Base-by-base conservation (phyloP, 2,797 vertebrate species). In the Rallus crepitans region DNA sequence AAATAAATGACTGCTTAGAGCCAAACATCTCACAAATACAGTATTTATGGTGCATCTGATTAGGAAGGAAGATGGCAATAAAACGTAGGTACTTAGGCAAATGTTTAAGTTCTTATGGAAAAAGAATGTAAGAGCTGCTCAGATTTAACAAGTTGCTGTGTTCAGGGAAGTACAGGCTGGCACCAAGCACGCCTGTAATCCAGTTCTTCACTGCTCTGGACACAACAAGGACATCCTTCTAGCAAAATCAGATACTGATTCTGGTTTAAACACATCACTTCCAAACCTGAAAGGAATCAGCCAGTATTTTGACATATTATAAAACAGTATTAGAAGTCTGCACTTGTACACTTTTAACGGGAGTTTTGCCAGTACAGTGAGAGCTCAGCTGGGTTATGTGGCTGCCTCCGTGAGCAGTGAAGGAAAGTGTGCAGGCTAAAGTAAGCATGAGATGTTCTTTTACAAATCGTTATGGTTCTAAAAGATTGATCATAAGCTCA, bases 261-360 rank as follows among this genome's bases (percentile, higher is more conserved):
- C 30, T 55, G 35, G 53, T 60, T 76, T 63, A 79, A 92, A 84
- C 75, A 57, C 42, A 80, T 66, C 72, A 47, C 35, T 94, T 92
- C 28, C 61, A 53, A 53, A 94, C 56, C 28, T 21, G 71, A 12
- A 24, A 31, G 3, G 16, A 24, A 37, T 39, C 59, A 1, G 66
- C 3, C 28, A 65, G 14, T 12, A n/a, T 72, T 72, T 4, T 61
- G 30, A 53, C 86, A 25, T 52, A 57, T 60, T 14, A 75, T 14
- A 55, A 75, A 91, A 63, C 24, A 56, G 35, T 25, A 1, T 0
- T 2, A 23, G 19, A 65, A 35, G 28, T 30, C 71, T 0, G 0
- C 12, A 52, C 33, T 45, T 5, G 6, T 9, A 4, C 31, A 73
- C 39, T 71, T 66, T 40, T 86, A 70, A 73, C 71, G 39, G 8